These are phyloP conservation scores for Amphilophus citrinellus DNA, from an alignment of 2,113 vertebrate genomes.

Conservation along the genomic window DNA sequence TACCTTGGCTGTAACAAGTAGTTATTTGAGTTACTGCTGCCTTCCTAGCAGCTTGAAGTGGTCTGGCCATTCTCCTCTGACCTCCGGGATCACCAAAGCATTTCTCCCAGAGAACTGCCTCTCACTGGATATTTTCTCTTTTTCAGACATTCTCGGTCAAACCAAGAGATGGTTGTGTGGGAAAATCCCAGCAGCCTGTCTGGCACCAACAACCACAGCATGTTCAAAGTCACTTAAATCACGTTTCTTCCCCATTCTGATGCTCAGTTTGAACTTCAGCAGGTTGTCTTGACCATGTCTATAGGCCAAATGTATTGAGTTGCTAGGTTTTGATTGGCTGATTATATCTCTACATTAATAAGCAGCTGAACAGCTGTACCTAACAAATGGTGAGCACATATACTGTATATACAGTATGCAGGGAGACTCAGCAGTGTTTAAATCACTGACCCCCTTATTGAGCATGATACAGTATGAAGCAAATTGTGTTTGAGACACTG, in stretches of 20 bases:
- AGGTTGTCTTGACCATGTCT: not conserved
- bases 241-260: not conserved
- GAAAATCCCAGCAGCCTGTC: not conserved
- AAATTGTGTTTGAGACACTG: constrained; percentile 43
- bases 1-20: not conserved
- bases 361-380: not conserved
- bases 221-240: not conserved
- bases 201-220: no score
- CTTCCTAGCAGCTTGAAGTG: not conserved
- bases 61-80: not conserved
- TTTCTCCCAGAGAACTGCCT: not conserved
- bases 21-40: not conserved
- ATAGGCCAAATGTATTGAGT: not conserved
- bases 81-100: not conserved
- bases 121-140: not conserved
- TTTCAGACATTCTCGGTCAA: not conserved
- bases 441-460: not conserved
- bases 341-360: not conserved
- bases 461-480: not conserved
- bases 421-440: not conserved
- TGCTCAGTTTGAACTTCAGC: not conserved
- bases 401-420: not conserved
- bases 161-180: not conserved
- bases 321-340: not conserved
- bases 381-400: not conserved